Percentiles rank a stretch among this genome's conserved stretches.
phyloP scores from a whole-genome alignment of 2,797 vertebrate genomes.

The Aselliscus stoliczkanus region DNA sequence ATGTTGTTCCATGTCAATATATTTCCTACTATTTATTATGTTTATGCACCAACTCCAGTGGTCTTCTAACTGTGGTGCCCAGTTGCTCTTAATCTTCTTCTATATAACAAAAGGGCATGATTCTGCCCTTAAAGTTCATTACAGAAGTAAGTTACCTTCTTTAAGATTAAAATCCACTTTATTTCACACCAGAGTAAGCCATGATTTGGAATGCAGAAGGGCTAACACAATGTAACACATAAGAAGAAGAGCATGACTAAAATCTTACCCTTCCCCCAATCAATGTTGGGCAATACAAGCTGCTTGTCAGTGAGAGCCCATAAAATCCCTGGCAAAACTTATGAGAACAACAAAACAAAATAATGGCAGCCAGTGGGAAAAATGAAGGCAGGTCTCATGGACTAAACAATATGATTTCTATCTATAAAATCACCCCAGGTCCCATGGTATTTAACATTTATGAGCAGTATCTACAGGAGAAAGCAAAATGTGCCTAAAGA shows the following conservation, averaged over 20 bases:
- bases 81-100: neutral
- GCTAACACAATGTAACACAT: neutral
- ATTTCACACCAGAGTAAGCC: neutral
- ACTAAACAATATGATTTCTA: slow-evolving; percentile 21
- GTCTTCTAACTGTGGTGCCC: neutral
- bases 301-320: slow-evolving; percentile 3
- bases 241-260: neutral
- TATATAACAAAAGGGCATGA: neutral
- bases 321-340: slow-evolving; percentile 46
- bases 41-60: neutral
- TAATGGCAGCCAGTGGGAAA: neutral
- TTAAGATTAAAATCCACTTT: neutral
- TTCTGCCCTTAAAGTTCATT: neutral
- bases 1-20: neutral
- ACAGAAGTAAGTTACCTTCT: neutral
- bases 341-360: slow-evolving; percentile 34
- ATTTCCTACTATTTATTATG: neutral
- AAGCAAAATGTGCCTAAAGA: neutral
- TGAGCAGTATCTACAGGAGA: neutral
- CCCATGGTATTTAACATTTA: neutral
- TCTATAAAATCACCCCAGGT: slow-evolving; percentile 27
- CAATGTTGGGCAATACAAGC: neutral
- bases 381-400: neutral
- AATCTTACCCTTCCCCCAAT: neutral
- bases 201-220: neutral